These are phyloP conservation scores for Muntiacus reevesi DNA, from an alignment of 2,113 vertebrate species.

Conservation along the genomic window DNA sequence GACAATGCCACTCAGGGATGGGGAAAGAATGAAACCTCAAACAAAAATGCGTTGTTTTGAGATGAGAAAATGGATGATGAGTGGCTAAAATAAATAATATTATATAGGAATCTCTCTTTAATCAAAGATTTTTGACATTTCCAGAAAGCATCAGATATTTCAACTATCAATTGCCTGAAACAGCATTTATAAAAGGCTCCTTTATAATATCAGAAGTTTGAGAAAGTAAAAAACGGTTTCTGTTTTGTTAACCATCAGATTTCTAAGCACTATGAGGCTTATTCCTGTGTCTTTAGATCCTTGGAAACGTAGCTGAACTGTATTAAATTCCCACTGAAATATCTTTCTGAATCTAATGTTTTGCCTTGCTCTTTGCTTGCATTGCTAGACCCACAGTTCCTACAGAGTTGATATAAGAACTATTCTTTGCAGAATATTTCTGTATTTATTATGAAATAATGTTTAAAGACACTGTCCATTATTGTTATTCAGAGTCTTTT, in stretches of 20 bases:
- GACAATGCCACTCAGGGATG: neutral
- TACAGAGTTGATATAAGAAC: neutral
- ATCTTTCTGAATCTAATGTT: neutral
- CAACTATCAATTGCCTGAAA: neutral
- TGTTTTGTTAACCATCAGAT: neutral
- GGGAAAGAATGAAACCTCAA: neutral
- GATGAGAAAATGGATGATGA: neutral
- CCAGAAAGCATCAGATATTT: neutral
- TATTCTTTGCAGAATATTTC: conserved; percentile 9
- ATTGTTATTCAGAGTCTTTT: neutral
- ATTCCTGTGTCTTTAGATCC: neutral
- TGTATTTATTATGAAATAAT: neutral
- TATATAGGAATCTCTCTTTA: neutral
- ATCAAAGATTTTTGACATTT: conserved; percentile 13
- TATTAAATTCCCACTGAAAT: neutral
- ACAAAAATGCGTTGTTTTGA: neutral
- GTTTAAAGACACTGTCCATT: neutral
- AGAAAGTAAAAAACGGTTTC: neutral
- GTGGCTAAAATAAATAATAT: neutral
- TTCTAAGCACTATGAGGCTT: neutral
- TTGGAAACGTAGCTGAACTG: neutral
- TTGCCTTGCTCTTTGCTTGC: neutral
- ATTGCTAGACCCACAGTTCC: neutral
- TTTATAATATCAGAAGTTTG: neutral
- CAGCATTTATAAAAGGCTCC: neutral